These are phyloP conservation scores for Hyaena hyaena DNA, from an alignment of 2,113 vertebrate genomes.

Conservation along the genomic window DNA sequence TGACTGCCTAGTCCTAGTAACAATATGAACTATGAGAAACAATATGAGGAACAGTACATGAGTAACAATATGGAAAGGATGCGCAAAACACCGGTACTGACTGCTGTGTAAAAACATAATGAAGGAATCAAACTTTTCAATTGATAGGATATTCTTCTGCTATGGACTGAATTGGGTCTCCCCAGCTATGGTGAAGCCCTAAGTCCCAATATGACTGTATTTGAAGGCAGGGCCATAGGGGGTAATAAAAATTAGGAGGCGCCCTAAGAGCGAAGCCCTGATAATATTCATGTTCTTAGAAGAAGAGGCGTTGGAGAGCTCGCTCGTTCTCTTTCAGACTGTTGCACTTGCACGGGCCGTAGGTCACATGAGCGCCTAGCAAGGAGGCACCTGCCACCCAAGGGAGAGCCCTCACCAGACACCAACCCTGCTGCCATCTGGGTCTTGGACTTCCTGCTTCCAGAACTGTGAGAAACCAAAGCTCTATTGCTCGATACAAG, in stretches of 20 bases:
- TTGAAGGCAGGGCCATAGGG: not conserved
- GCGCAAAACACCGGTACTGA: not conserved
- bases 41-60: not conserved
- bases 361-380: not conserved
- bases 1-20: not conserved
- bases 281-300: not conserved
- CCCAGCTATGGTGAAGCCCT: not conserved
- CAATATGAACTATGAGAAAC: not conserved
- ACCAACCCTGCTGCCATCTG: no score
- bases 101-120: not conserved
- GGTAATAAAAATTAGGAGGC: not conserved
- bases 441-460: not conserved
- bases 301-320: not conserved
- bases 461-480: not conserved
- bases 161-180: not conserved
- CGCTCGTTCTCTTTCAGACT: rapidly evolving
- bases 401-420: not conserved
- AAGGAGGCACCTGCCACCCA: not conserved
- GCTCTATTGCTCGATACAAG: not conserved
- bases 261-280: not conserved
- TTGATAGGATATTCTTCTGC: not conserved
- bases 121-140: not conserved
- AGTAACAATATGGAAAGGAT: not conserved
- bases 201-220: not conserved
- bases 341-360: no score